Evolutionary conservation across 2,113 vertebrate genomes (phyloP).

Genomic region (Elephantulus edwardii): DNA sequence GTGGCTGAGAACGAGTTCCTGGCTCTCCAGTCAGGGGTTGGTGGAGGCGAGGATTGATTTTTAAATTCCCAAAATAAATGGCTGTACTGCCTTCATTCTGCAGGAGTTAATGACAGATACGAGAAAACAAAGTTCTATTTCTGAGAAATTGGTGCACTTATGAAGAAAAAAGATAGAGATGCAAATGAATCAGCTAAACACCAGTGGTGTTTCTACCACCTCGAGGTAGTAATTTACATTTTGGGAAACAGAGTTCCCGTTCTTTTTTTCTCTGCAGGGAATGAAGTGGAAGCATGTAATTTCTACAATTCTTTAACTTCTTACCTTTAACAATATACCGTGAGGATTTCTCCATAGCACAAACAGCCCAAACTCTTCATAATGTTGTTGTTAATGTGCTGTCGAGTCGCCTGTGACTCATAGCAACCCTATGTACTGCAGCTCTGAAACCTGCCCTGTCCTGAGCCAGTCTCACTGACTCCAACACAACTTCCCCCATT

Average conservation of each 20-base stretch:
- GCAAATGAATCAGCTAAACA: not conserved
- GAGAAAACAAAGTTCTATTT: not conserved
- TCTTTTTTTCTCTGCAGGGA: not conserved
- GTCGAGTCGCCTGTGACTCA: too few relatives aligned
- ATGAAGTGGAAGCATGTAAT: not conserved
- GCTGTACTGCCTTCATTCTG: not conserved
- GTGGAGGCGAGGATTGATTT: not conserved
- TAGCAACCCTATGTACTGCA: too few relatives aligned
- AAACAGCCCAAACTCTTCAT: too few relatives aligned
- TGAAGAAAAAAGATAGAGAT: slow-evolving; percentile 4
- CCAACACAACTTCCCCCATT: too few relatives aligned
- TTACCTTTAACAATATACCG: not conserved
- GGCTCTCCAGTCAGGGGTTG: not conserved
- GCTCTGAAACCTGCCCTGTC: too few relatives aligned
- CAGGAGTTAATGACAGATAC: not conserved
- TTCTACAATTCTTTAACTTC: not conserved
- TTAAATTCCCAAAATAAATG: not conserved
- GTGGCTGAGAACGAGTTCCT: not conserved
- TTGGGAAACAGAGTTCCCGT: not conserved
- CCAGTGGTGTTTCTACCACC: not conserved
- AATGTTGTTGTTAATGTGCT: too few relatives aligned
- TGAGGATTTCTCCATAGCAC: not conserved
- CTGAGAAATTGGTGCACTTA: not conserved
- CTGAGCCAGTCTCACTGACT: too few relatives aligned
- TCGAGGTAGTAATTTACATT: not conserved